Evolutionary conservation across 2,113 vertebrate species (phyloP).

Genomic region (Brachyistius frenatus): DNA sequence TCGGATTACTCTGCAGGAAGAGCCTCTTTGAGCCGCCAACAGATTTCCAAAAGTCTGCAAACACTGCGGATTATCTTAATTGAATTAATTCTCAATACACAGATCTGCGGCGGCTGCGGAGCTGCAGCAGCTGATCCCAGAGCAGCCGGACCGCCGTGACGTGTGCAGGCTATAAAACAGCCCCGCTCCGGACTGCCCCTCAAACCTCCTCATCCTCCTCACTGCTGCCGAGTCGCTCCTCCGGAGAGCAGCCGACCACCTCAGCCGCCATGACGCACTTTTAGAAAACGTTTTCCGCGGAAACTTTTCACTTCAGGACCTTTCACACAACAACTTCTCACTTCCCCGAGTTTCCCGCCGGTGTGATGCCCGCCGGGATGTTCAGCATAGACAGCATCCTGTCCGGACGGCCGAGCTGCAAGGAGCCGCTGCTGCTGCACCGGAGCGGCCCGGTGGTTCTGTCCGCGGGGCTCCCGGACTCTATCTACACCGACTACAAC

Average conservation of each 20-base stretch:
- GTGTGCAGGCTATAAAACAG: constrained; percentile 93
- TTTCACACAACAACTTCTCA: not conserved
- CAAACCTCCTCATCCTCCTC: constrained; percentile 30
- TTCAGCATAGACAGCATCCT: constrained; percentile 99
- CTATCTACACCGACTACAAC: constrained; percentile 92
- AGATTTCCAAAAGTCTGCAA: constrained; percentile 76
- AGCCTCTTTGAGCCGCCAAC: constrained; percentile 61
- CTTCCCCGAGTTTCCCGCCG: not conserved
- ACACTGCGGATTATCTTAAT: constrained; percentile 93
- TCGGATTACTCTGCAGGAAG: constrained; percentile 86
- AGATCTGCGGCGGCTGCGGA: constrained; percentile 76
- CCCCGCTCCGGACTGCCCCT: constrained; percentile 82
- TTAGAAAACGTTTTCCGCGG: constrained; percentile 42
- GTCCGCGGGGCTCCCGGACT: constrained; percentile 88
- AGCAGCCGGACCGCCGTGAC: constrained; percentile 88
- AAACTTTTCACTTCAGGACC: not conserved
- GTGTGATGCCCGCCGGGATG: constrained; percentile 95
- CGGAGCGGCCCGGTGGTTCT: constrained; percentile 90
- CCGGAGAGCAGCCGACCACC: not conserved
- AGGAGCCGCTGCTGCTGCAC: constrained; percentile 91
- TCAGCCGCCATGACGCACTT: constrained; percentile 62
- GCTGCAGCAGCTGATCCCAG: constrained; percentile 62
- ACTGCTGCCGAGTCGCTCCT: constrained; percentile 21
- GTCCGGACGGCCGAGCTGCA: constrained; percentile 94
- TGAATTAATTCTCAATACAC: constrained; percentile 96